These are phyloP conservation scores for Myotis planiceps DNA, from an alignment of 2,797 vertebrate genomes.

Conservation along the genomic window DNA sequence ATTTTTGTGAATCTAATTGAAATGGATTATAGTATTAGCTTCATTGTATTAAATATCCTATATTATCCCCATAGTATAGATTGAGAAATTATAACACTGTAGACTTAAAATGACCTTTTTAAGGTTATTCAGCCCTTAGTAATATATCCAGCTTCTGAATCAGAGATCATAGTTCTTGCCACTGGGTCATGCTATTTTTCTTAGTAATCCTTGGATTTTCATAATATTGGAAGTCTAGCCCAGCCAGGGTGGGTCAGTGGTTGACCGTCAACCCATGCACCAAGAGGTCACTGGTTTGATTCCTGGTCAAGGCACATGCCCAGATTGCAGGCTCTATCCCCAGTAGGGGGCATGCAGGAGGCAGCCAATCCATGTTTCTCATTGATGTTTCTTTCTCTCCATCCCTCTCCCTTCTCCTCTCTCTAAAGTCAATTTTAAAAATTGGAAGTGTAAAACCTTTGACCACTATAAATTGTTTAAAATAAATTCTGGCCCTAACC, in stretches of 20 bases:
- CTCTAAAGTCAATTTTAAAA: too few species aligned
- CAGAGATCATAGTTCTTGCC: not conserved
- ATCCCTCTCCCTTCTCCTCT: too few species aligned
- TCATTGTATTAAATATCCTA: not conserved
- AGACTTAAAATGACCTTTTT: not conserved
- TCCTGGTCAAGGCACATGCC: too few species aligned
- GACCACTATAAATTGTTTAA: not conserved
- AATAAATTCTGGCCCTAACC: not conserved
- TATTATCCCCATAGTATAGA: not conserved
- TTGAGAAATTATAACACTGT: not conserved
- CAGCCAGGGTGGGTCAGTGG: too few species aligned
- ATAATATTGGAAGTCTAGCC: not conserved
- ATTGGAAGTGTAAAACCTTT: not conserved
- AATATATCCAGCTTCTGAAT: slow-evolving; percentile 5
- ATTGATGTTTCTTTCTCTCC: too few species aligned
- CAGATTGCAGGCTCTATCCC: too few species aligned
- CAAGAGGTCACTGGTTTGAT: too few species aligned
- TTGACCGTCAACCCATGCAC: too few species aligned
- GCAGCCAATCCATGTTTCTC: too few species aligned
- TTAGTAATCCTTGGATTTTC: not conserved
- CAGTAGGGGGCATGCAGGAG: too few species aligned
- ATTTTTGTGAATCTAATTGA: not conserved
- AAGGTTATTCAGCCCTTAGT: not conserved
- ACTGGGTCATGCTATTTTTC: not conserved
- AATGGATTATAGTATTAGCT: not conserved